These are phyloP conservation scores for Halyomorpha halys DNA, from an alignment of 1,140 invertebrate species.

Conservation along the genomic window DNA sequence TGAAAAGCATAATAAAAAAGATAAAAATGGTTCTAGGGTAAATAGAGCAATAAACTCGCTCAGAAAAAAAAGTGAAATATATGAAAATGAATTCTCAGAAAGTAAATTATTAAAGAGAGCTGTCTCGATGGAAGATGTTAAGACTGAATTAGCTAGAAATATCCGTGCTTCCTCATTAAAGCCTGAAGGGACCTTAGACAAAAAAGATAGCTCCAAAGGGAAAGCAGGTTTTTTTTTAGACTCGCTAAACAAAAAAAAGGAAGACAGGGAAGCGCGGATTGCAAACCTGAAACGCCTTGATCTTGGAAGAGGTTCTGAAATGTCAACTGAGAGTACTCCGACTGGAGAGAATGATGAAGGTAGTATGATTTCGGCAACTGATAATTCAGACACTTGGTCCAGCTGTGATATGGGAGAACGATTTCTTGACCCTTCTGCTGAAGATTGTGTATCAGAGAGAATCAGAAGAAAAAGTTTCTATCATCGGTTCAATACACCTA, in stretches of 20 bases:
- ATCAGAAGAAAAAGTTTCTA: constrained; percentile 26
- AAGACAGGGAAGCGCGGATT: constrained; percentile 12
- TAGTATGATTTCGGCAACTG: constrained; percentile 16
- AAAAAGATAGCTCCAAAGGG: constrained; percentile 5
- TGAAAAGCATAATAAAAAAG: constrained; percentile 21
- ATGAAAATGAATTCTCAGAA: constrained; percentile 22
- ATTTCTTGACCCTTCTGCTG: neutral
- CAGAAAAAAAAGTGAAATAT: constrained; percentile 18
- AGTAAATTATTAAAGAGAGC: constrained; percentile 25
- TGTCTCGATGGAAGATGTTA: constrained; percentile 23
- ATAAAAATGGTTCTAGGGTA: constrained; percentile 20
- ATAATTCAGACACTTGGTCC: constrained; percentile 24
- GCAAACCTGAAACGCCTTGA: constrained; percentile 5
- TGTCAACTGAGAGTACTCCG: constrained; percentile 18
- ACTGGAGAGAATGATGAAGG: constrained; percentile 19
- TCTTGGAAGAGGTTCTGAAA: neutral
- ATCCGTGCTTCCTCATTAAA: constrained; percentile 20
- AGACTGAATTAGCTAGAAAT: neutral
- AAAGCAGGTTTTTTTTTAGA: constrained; percentile 21
- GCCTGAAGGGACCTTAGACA: constrained; percentile 18
- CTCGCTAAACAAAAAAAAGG: neutral
- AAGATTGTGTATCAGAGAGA: constrained; percentile 21
- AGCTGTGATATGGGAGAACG: constrained; percentile 20
- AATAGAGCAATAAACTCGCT: constrained; percentile 26
- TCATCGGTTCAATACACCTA: constrained; percentile 24